Evolutionary conservation across 2,113 vertebrate genomes (phyloP).

Genomic region (Boulengeromyrus knoepffleri): DNA sequence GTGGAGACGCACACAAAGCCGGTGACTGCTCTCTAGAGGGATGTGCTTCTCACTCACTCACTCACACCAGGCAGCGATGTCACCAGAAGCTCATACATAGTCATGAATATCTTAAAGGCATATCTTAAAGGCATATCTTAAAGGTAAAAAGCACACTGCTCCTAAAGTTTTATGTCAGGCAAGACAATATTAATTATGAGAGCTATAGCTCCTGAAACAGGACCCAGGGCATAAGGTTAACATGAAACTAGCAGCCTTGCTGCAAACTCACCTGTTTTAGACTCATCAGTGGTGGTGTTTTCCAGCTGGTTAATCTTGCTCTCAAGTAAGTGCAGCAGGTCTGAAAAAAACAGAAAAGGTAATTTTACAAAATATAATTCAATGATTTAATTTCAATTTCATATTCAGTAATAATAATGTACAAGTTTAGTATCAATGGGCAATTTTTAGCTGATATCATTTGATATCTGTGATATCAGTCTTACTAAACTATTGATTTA

Average conservation of each 20-base stretch:
- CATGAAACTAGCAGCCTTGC: background rate
- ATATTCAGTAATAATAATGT: background rate
- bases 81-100: background rate
- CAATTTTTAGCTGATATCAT: background rate
- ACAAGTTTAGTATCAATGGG: background rate
- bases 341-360: background rate
- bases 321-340: background rate
- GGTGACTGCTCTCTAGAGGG: background rate
- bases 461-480: background rate
- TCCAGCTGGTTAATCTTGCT: constrained; percentile 7
- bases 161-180: background rate
- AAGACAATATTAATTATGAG: background rate
- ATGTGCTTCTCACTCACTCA: background rate
- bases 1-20: background rate
- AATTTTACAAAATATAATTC: background rate
- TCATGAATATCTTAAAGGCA: background rate
- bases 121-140: background rate
- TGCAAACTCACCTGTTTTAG: background rate
- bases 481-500: background rate
- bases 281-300: background rate
- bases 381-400: background rate
- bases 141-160: background rate
- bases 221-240: background rate
- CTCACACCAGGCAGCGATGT: background rate
- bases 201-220: background rate